Evolutionary conservation across 2,113 vertebrate species (phyloP).

Genomic region (Bos taurus): ARS-UCD2.0 NC_037348.1:41646001-41646500

Average conservation of each 20-base stretch:
- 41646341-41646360: not conserved
- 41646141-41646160: not conserved
- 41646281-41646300: not conserved
- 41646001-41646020: not conserved
- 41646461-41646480: conserved; percentile 11
- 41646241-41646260: not conserved
- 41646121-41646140: not conserved
- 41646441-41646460: not conserved
- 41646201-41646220: not conserved
- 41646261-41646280: not conserved
- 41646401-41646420: not conserved
- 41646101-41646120: not conserved
- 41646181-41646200: not conserved
- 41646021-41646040: not conserved
- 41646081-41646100: not conserved
- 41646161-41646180: not conserved
- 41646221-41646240: not conserved
- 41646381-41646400: not conserved
- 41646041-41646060: not conserved
- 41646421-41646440: not conserved
- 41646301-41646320: not conserved
- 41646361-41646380: not conserved
- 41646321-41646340: not conserved
- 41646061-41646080: not conserved
- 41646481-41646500: not conserved